A percentile compares a stretch with the other conserved stretches of the same genome.
phyloP scores from a whole-genome alignment of 1,140 invertebrate species.

The Drosophila teissieri region DNA sequence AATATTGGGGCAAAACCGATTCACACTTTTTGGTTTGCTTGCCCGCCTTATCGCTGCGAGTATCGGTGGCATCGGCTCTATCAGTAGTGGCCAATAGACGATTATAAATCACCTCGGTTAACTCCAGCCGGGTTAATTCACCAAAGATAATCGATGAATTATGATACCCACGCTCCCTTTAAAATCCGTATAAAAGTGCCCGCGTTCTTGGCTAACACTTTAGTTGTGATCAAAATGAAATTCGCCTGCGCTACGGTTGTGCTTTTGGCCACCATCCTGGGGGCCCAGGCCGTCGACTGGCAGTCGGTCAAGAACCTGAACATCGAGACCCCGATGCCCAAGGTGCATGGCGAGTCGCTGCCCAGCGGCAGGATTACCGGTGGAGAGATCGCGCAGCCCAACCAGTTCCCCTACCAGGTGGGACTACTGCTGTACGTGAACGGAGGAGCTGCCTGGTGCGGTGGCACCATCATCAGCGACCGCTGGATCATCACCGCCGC shows the following conservation, averaged over 20 bases:
- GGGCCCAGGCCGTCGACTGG: constrained; percentile 48
- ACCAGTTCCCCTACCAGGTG: constrained; percentile 86
- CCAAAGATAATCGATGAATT: constrained; percentile 40
- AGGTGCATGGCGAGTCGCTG: background rate
- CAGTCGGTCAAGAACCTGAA: constrained; percentile 40
- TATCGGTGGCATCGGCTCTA: constrained; percentile 39
- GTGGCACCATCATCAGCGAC: constrained; percentile 86
- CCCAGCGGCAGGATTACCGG: constrained; percentile 66
- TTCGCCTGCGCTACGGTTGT: constrained; percentile 39
- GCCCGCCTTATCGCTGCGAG: constrained; percentile 19
- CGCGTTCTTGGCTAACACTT: constrained; percentile 11
- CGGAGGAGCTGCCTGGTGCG: constrained; percentile 85
- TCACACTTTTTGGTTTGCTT: constrained; percentile 2
- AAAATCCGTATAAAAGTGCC: constrained; percentile 28
- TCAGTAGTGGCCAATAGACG: constrained; percentile 21
- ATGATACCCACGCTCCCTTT: constrained; percentile 4
- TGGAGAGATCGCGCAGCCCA: constrained; percentile 67
- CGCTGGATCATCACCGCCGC: constrained; percentile 87
- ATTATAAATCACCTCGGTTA: constrained; percentile 35
- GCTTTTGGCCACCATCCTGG: constrained; percentile 29
- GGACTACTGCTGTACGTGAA: constrained; percentile 78
- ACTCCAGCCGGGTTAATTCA: constrained; percentile 19
- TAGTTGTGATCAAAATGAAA: constrained; percentile 48
- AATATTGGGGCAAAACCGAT: background rate
- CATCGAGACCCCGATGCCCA: constrained; percentile 26